phyloP scores from a whole-genome alignment of 2,888 invertebrate species.

The Euspilapteryx auroguttella region DNA sequence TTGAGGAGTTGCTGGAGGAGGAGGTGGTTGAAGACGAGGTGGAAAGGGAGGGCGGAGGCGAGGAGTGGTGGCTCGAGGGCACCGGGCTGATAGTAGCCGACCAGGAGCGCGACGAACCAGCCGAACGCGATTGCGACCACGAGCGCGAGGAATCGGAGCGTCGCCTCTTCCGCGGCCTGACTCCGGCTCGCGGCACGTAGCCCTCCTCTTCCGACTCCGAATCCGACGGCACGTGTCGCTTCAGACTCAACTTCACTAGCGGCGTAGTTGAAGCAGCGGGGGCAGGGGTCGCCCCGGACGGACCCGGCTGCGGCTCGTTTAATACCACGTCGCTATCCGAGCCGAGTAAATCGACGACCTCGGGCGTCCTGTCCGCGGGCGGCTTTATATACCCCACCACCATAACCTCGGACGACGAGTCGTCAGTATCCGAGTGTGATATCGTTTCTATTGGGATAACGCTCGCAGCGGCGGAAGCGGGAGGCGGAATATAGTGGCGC shows the following conservation, averaged over 20 bases:
- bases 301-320: constrained; percentile 23
- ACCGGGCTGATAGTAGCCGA: too few species aligned
- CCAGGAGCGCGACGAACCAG: too few species aligned
- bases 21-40: neutral
- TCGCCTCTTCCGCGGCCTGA: neutral
- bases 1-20: constrained; percentile 2
- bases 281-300: constrained; percentile 6
- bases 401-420: constrained; percentile 59
- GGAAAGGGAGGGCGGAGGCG: constrained; percentile 10
- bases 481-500: constrained; percentile 19
- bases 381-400: constrained; percentile 69
- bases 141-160: neutral
- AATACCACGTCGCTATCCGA: constrained; percentile 55
- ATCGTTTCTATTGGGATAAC: constrained; percentile 50
- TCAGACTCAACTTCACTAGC: constrained; percentile 20
- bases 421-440: constrained; percentile 45
- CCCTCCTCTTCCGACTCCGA: constrained; percentile 1
- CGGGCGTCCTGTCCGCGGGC: constrained; percentile 67
- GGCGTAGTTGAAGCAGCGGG: too few species aligned
- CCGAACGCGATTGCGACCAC: too few species aligned
- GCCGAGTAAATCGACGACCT: constrained; percentile 62
- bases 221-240: constrained; percentile 12
- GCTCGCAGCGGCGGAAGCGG: constrained; percentile 12
- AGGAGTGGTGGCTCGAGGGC: neutral
- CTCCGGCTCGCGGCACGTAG: constrained; percentile 1